Percentiles rank a stretch among this genome's conserved stretches.
phyloP scores from a whole-genome alignment of 2,797 vertebrate genomes.

The Adrianichthys oophorus region DNA sequence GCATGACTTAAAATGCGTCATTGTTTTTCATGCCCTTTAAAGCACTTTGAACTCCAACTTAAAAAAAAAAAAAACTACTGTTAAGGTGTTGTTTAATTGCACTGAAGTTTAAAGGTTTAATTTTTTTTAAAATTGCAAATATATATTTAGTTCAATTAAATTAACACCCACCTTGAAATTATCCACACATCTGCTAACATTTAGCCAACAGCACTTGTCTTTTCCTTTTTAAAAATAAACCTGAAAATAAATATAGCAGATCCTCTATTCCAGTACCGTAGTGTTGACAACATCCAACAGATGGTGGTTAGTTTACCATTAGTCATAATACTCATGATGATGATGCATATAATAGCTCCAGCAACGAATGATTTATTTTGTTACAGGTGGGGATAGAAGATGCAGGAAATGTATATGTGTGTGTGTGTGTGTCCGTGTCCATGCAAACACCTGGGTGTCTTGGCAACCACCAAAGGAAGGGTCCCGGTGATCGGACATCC shows the following conservation, averaged over 20 bases:
- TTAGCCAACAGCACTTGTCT: constrained; percentile 32
- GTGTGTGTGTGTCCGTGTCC: constrained; percentile 47
- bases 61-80: background rate
- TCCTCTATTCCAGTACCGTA: constrained; percentile 25
- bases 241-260: constrained; percentile 40
- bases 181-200: constrained; percentile 18
- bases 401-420: constrained; percentile 42
- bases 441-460: constrained; percentile 67
- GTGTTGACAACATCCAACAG: constrained; percentile 57
- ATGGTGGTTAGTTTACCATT: constrained; percentile 67
- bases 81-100: background rate
- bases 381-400: constrained; percentile 53
- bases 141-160: too few species aligned
- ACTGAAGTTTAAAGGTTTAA: too few species aligned
- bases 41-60: background rate
- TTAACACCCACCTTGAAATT: constrained; percentile 14
- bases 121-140: too few species aligned
- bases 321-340: constrained; percentile 56
- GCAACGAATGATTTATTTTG: constrained; percentile 38
- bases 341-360: constrained; percentile 61
- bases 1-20: too few species aligned
- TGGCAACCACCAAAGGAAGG: constrained; percentile 70
- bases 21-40: too few species aligned
- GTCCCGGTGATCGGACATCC: constrained; percentile 69
- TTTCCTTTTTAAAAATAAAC: constrained; percentile 34